Evolutionary conservation across 2,113 vertebrate genomes (phyloP).

Genomic region (Lophochroa leadbeateri): DNA sequence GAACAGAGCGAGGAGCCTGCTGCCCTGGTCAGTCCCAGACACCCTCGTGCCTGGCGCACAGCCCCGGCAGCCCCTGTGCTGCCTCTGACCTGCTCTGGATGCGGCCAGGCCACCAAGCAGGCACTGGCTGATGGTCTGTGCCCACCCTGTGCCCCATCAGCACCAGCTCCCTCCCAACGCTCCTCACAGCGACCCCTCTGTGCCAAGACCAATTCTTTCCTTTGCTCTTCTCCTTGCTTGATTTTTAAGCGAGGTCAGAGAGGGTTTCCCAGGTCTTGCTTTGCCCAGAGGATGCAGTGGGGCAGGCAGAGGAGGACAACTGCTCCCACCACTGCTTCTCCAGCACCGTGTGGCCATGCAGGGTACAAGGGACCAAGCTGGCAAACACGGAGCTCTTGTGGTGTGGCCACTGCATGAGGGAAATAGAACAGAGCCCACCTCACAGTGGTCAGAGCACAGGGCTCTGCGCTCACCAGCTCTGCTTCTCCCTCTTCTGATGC

Average conservation of each 20-base stretch:
- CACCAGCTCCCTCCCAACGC: background rate
- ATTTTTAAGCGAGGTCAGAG: background rate
- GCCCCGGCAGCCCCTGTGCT: fast-evolving
- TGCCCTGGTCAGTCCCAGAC: background rate
- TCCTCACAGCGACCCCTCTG: background rate
- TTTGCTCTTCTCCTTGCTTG: background rate
- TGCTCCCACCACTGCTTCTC: background rate
- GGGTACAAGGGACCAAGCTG: background rate
- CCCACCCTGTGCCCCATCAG: background rate
- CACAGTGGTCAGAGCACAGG: background rate
- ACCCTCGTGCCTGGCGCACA: background rate
- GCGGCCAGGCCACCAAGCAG: background rate
- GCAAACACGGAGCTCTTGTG: background rate
- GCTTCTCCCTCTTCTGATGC: too few relatives aligned
- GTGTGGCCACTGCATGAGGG: background rate
- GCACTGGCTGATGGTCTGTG: background rate
- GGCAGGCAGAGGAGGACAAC: background rate
- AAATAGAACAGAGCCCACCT: background rate
- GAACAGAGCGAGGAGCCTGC: fast-evolving
- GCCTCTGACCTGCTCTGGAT: background rate
- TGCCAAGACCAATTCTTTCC: background rate
- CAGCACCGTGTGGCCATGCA: fast-evolving
- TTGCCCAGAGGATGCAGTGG: fast-evolving
- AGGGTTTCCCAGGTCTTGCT: background rate
- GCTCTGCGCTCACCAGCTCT: fast-evolving